Conservation (phyloP, 2,888 invertebrate genomes). For the Lissocephala sabroskyi region DNA sequence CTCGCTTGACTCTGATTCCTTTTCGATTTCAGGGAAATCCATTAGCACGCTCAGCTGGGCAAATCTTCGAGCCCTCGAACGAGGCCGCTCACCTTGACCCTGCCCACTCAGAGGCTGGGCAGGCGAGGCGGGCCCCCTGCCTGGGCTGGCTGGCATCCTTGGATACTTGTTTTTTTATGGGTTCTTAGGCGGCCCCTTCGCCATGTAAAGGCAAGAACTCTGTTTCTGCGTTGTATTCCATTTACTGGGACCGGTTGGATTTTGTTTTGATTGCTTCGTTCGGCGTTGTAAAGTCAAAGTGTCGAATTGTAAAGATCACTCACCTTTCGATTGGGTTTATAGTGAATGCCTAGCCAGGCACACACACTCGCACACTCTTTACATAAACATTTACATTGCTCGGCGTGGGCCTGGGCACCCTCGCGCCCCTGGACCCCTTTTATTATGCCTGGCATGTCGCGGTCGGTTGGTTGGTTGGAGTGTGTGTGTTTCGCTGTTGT, state of each 20-base stretch:
- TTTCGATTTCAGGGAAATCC: conserved; percentile 38
- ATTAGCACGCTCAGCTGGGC: conserved; percentile 49
- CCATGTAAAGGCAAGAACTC: too few species aligned
- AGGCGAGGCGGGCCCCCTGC: too few species aligned
- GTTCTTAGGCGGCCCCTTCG: conserved; percentile 32
- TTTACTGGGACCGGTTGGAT: conserved; percentile 20
- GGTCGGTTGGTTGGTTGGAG: conserved; percentile 31
- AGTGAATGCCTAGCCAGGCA: conserved; percentile 22
- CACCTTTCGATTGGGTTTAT: conserved; percentile 36
- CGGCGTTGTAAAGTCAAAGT: conserved; percentile 49
- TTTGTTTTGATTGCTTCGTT: conserved; percentile 54
- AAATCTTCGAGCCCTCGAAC: conserved; percentile 51
- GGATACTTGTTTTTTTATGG: conserved; percentile 60
- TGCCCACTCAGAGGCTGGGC: too few species aligned
- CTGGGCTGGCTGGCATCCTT: too few species aligned
- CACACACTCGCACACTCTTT: conserved; percentile 53
- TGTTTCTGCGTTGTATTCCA: conserved; percentile 48
- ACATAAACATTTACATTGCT: conserved; percentile 51
- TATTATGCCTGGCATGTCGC: conserved; percentile 55
- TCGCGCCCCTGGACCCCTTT: conserved; percentile 32
- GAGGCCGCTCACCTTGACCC: conserved; percentile 52
- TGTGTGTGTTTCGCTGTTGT: too few species aligned
- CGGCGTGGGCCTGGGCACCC: conserved; percentile 16
- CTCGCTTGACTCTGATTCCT: conserved; percentile 31
- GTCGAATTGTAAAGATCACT: conserved; percentile 63